phyloP scores from a whole-genome alignment of 2,797 vertebrate genomes.

The Picus viridis region DNA sequence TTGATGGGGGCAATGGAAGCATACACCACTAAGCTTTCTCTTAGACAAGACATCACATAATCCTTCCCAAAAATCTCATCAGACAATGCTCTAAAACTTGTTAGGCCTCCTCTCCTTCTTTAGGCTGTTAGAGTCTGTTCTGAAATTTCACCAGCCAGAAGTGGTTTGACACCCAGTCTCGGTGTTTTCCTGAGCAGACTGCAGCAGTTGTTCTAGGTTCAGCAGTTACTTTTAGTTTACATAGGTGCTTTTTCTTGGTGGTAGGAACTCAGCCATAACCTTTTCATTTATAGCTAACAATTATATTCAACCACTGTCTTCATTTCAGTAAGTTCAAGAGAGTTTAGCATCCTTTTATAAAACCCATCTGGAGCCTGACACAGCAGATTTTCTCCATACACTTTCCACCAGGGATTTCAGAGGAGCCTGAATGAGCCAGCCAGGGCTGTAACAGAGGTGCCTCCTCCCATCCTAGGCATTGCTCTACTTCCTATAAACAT shows the following conservation, averaged over 20 bases:
- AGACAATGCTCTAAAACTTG: neutral
- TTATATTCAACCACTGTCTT: neutral
- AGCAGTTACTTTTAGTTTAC: neutral
- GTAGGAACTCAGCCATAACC: neutral
- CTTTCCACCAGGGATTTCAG: neutral
- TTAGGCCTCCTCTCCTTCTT: neutral
- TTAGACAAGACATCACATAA: neutral
- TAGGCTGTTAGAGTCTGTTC: neutral
- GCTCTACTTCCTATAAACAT: neutral
- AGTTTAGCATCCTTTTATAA: neutral
- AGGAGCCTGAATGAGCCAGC: neutral
- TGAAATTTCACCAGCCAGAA: neutral
- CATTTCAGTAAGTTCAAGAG: neutral
- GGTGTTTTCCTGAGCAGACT: neutral
- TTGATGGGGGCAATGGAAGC: neutral
- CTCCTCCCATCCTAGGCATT: fast-evolving
- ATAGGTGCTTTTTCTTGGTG: neutral
- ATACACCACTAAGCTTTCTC: neutral
- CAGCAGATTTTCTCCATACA: neutral
- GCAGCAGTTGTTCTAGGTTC: neutral
- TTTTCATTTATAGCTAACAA: neutral
- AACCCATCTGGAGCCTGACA: fast-evolving
- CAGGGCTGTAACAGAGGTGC: neutral
- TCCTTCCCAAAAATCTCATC: neutral
- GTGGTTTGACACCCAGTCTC: neutral